phyloP scores from a whole-genome alignment of 2,888 invertebrate genomes.

The Abrostola tripartita region DNA sequence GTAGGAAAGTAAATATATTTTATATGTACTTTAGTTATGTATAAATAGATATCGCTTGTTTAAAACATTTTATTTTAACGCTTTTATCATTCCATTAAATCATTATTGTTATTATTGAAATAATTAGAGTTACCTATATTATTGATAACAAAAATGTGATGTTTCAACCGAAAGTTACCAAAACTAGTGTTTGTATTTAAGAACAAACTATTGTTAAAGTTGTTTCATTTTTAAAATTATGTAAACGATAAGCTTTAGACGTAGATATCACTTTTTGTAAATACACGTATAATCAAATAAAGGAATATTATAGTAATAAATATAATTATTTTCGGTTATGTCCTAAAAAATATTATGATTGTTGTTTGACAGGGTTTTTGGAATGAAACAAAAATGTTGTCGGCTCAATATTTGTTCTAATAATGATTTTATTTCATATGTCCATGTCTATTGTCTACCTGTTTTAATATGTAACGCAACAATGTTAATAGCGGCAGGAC shows the following conservation, averaged over 20 bases:
- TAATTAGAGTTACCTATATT: background rate
- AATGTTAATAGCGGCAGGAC: too few relatives aligned
- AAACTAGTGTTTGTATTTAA: slow-evolving; percentile 68
- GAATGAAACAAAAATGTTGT: too few relatives aligned
- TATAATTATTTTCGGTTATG: slow-evolving; percentile 11
- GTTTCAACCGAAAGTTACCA: slow-evolving; percentile 74
- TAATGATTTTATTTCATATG: too few relatives aligned
- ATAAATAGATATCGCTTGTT: slow-evolving; percentile 30
- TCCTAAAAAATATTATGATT: background rate
- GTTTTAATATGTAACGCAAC: too few relatives aligned
- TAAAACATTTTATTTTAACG: slow-evolving; percentile 9
- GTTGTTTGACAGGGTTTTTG: background rate
- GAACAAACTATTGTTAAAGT: slow-evolving; percentile 34
- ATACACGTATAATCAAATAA: slow-evolving; percentile 57
- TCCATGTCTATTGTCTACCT: too few relatives aligned
- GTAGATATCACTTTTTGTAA: slow-evolving; percentile 54
- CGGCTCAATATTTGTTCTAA: too few relatives aligned
- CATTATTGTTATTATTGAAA: background rate
- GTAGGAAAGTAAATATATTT: slow-evolving; percentile 21
- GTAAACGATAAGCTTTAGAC: slow-evolving; percentile 30
- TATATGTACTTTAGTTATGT: slow-evolving; percentile 29
- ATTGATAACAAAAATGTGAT: slow-evolving; percentile 31
- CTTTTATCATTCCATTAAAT: background rate
- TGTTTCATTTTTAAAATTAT: slow-evolving; percentile 17
- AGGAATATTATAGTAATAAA: slow-evolving; percentile 43